Evolutionary conservation across 2,888 invertebrate species (phyloP).

Genomic region (Reticulitermes lucifugus): DNA sequence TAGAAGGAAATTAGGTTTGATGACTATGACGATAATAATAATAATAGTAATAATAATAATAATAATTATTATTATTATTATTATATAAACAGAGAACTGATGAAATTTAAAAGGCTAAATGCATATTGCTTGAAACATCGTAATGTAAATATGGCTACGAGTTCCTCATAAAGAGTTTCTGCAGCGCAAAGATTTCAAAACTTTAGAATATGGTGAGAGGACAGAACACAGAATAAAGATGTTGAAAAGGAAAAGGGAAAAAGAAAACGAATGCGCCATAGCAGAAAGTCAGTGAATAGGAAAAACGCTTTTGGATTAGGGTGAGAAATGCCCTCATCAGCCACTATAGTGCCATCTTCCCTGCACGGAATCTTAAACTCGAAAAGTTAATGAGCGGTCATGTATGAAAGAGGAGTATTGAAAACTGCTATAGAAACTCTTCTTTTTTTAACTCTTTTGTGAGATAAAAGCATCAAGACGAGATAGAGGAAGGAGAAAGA

Average conservation of each 20-base stretch:
- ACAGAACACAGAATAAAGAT: slow-evolving; percentile 7
- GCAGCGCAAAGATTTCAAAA: background rate
- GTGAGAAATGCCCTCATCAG: slow-evolving; percentile 48
- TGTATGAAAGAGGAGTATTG: slow-evolving; percentile 51
- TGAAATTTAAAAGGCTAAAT: no score
- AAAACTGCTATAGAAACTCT: slow-evolving; percentile 49
- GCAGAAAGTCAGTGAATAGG: slow-evolving; percentile 50
- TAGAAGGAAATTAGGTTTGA: no score
- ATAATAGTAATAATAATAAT: no score
- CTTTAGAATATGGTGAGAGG: slow-evolving; percentile 22
- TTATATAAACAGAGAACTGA: no score
- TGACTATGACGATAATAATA: no score
- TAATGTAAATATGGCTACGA: no score
- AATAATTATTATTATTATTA: no score
- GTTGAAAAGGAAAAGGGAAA: background rate
- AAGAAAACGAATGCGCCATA: slow-evolving; percentile 31
- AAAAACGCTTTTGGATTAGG: slow-evolving; percentile 51
- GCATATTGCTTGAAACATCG: no score
- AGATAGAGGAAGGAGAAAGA: background rate
- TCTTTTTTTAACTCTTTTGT: slow-evolving; percentile 41
- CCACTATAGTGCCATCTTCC: slow-evolving; percentile 25
- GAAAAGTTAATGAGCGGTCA: slow-evolving; percentile 52
- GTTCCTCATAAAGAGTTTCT: slow-evolving; percentile 2
- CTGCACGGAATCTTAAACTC: slow-evolving; percentile 51
- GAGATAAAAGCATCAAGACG: slow-evolving; percentile 42